Evolutionary conservation across 2,797 vertebrate species (phyloP).

Genomic region (Columba guinea): DNA sequence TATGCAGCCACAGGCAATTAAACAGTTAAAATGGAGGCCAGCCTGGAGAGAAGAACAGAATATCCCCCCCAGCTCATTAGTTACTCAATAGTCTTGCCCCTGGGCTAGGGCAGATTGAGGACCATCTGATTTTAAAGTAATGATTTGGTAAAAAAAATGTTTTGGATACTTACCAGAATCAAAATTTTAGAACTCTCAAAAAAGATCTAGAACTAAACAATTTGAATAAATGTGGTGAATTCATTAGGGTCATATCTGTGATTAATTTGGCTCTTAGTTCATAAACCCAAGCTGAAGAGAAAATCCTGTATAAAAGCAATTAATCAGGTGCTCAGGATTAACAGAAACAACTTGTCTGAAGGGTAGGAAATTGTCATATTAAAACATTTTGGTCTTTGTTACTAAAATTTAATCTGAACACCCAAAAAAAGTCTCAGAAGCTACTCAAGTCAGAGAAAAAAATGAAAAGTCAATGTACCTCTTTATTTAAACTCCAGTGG

Average conservation of each 20-base stretch:
- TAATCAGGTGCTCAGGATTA: not conserved
- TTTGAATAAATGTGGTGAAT: not conserved
- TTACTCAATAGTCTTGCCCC: not conserved
- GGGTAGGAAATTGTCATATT: not conserved
- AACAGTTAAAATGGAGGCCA: not conserved
- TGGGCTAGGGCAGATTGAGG: not conserved
- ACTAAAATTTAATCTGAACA: not conserved
- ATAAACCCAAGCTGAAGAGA: not conserved
- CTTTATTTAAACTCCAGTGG: not conserved
- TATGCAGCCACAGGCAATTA: not conserved
- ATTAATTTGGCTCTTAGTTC: not conserved
- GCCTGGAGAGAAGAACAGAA: not conserved
- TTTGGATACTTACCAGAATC: not conserved
- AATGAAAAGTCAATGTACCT: rapidly evolving
- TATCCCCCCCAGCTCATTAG: not conserved
- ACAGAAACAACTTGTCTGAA: not conserved
- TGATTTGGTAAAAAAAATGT: not conserved
- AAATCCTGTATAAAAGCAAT: not conserved
- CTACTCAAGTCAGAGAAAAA: not conserved
- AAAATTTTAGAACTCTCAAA: not conserved
- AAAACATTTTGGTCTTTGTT: not conserved
- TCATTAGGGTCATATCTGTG: not conserved
- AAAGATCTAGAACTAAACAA: not conserved
- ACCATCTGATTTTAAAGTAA: not conserved
- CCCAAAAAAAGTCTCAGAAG: not conserved